A percentile compares a stretch with the other conserved stretches of the same genome.
Conservation (phyloP, 2,888 invertebrate genomes). For the Eurytoma adleriae region DNA sequence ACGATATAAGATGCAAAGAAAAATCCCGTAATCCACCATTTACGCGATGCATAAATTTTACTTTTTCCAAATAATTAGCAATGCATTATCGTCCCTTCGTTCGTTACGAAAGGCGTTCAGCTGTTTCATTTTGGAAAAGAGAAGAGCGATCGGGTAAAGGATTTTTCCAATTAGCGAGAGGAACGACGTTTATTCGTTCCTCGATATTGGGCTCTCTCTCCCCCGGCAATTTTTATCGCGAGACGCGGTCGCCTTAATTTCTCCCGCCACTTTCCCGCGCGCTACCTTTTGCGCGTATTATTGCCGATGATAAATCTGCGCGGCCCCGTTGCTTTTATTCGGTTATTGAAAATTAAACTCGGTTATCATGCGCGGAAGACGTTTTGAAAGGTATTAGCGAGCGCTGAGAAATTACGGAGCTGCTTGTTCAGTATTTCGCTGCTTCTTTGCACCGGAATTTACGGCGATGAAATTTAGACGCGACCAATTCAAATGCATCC, state of each 20-base stretch:
- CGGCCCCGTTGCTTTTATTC: not conserved
- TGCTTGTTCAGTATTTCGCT: too few species aligned
- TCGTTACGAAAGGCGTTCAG: not conserved
- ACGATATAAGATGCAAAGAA: too few species aligned
- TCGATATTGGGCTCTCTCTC: constrained; percentile 14
- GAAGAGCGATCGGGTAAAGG: not conserved
- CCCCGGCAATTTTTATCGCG: not conserved
- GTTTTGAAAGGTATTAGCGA: too few species aligned
- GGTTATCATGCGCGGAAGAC: too few species aligned
- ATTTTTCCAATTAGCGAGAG: constrained; percentile 39
- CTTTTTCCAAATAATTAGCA: too few species aligned
- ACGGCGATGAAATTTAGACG: too few species aligned
- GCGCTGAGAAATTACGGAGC: too few species aligned
- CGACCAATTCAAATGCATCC: too few species aligned
- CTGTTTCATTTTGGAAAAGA: not conserved
- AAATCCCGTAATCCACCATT: too few species aligned
- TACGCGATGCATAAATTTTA: too few species aligned
- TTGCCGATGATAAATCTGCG: constrained; percentile 21
- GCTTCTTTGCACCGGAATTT: too few species aligned
- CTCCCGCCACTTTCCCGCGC: not conserved
- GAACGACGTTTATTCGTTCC: not conserved
- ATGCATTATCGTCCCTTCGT: not conserved
- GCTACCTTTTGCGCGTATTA: not conserved
- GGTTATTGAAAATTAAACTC: not conserved
- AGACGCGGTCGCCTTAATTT: constrained; percentile 1